phyloP scores from a whole-genome alignment of 2,113 vertebrate species.

The Varanus salvator region DNA sequence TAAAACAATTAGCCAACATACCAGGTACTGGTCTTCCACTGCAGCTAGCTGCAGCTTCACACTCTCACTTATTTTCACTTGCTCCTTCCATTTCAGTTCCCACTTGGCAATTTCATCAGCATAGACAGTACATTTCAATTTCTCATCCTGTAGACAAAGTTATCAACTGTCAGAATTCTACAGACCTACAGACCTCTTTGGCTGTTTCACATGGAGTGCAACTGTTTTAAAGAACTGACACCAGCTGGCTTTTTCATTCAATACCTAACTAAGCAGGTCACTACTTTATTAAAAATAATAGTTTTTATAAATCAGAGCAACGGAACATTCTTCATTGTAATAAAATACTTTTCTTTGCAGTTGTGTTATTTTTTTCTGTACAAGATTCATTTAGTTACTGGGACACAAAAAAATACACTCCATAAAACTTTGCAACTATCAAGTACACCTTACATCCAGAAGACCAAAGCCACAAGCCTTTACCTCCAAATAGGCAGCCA shows the following conservation, averaged over 20 bases:
- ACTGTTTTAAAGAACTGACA: not conserved
- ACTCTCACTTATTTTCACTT: conserved; percentile 88
- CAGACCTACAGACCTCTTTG: not conserved
- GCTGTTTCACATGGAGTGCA: not conserved
- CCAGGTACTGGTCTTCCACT: conserved; percentile 91
- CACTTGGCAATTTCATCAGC: conserved; percentile 92
- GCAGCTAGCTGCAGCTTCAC: conserved; percentile 88
- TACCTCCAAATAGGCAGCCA: not conserved
- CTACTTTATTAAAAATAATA: not conserved
- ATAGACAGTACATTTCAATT: conserved; percentile 88
- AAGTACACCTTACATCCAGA: conserved; percentile 61
- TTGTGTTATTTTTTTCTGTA: not conserved
- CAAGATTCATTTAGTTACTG: not conserved
- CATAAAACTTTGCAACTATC: not conserved
- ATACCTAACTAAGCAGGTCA: conserved; percentile 2
- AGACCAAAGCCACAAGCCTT: conserved; percentile 54
- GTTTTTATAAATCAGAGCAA: not conserved
- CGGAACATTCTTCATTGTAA: not conserved
- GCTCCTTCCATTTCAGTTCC: conserved; percentile 95
- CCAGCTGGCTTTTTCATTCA: conserved; percentile 1
- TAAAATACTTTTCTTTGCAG: not conserved
- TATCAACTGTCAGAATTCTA: conserved; percentile 22
- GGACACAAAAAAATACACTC: conserved; percentile 1
- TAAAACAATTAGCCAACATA: conserved; percentile 69
- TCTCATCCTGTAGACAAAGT: conserved; percentile 85